Evolutionary conservation across 2,113 vertebrate genomes (phyloP).

Genomic region (Lepidothrix coronata): DNA sequence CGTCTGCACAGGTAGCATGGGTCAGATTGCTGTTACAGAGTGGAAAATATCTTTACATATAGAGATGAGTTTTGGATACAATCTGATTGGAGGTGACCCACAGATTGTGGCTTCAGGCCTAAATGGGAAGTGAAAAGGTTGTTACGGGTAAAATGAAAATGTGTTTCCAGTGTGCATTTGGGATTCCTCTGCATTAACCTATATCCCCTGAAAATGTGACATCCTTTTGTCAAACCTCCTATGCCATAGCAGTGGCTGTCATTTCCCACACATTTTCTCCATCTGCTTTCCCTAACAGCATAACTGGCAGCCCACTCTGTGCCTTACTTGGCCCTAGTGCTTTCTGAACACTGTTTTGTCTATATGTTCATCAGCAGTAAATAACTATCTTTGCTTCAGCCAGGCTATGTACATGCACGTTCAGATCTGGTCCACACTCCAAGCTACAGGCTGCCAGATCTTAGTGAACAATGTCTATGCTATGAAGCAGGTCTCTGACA

Average conservation of each 20-base stretch:
- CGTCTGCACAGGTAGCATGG: not conserved
- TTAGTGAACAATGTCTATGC: not conserved
- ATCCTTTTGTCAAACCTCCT: not conserved
- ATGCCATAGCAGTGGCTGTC: not conserved
- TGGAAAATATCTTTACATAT: not conserved
- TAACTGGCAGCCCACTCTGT: not conserved
- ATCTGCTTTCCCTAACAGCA: not conserved
- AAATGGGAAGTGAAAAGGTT: not conserved
- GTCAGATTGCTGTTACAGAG: not conserved
- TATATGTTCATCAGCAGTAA: not conserved
- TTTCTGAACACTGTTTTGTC: not conserved
- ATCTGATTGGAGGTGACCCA: not conserved
- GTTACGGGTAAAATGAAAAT: not conserved
- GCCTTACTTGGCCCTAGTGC: not conserved
- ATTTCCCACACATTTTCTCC: not conserved
- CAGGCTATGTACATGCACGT: accelerated
- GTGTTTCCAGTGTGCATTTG: not conserved
- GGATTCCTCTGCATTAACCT: not conserved
- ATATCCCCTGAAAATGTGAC: not conserved
- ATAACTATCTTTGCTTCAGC: not conserved
- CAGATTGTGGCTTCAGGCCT: not conserved
- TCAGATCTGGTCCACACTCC: not conserved
- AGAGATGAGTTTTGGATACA: not conserved
- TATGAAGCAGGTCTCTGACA: not conserved
- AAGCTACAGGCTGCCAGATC: not conserved